Evolutionary conservation across 2,888 invertebrate species (phyloP), one percentile per base, ranked within the genome.

Genomic region (Drosophila pseudotalamancana): DNA sequence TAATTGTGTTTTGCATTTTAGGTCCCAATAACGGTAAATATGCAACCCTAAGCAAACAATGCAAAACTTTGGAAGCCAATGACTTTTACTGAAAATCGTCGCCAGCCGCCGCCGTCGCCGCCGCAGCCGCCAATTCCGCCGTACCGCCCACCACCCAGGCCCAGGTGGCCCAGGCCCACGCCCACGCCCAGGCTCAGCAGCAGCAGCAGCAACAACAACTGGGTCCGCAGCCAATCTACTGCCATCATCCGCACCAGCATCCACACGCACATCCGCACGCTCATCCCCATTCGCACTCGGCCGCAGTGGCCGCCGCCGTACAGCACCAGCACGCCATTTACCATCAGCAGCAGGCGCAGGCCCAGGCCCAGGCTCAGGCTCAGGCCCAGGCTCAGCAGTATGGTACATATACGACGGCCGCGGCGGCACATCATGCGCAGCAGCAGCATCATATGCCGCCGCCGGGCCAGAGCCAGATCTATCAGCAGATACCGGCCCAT

Each of bases 1-100:
- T 81, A 81, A 81, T 80, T 82, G 67, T 87, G 67, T 81, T 64
- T n/a, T 76, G 62, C 65, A 67, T 83, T 89, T 76, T 83, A 91
- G 94, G 94, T 91, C 94, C 94, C 89, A 94, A 96, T 93, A 95
- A 95, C 93, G 95, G 95, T 92, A 97, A 97, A 95, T 97, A 97
- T 95, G 97, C 97, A 92, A 97, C 97, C 93, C 94, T 97, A 93
- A 97, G 96, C 95, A 97, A 97, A 93, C 97, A 97, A 94, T 97
- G 97, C 95, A 97, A 97, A 94, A 97, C 97, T 89, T 94, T 97
- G 80, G 97, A 97, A 93, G 96, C 97, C 90, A 96, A 95, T 91
- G 97, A 97, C 93, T 97, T 97, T 94, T 97, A 97, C 96, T 97
- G 96, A 97, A 96, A 95, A 93, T 95, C 89, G 86, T 89, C 94